phyloP scores from a whole-genome alignment of 2,888 invertebrate genomes.

The Iselma pallidipennis region DNA sequence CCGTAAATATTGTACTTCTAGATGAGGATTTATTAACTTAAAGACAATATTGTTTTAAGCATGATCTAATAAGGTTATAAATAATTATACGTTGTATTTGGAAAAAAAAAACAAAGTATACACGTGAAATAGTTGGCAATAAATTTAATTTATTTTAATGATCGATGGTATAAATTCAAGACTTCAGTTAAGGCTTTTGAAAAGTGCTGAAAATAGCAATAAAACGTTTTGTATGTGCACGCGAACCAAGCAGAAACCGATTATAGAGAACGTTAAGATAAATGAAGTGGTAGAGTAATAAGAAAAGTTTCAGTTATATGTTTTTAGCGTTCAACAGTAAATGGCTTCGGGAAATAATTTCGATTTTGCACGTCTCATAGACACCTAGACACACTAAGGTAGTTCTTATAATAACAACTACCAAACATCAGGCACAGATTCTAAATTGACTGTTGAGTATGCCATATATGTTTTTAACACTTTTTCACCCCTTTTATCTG shows the following conservation, averaged over 20 bases:
- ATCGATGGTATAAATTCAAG: neutral
- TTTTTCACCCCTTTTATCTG: too few species aligned
- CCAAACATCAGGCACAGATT: too few species aligned
- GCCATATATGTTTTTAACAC: too few species aligned
- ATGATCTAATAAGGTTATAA: conserved; percentile 22
- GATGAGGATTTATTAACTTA: conserved; percentile 29
- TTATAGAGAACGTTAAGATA: conserved; percentile 15
- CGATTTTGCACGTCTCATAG: conserved; percentile 2
- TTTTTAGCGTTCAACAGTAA: conserved; percentile 27
- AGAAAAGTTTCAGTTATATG: conserved; percentile 23
- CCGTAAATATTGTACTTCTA: conserved; percentile 29
- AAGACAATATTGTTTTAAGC: conserved; percentile 27
- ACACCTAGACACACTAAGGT: too few species aligned
- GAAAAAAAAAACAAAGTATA: conserved; percentile 7
- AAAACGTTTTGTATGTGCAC: conserved; percentile 8
- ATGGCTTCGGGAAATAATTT: conserved; percentile 32
- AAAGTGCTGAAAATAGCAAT: conserved; percentile 6
- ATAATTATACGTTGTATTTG: conserved; percentile 8
- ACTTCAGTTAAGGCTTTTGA: conserved; percentile 9
- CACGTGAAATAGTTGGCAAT: neutral
- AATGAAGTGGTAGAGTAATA: conserved; percentile 30
- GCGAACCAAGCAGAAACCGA: conserved; percentile 7
- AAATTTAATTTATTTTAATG: neutral
- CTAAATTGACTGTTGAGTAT: too few species aligned
- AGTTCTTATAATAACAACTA: too few species aligned